A percentile compares a stretch with the other conserved stretches of the same genome.
These are phyloP conservation scores for Pituophis catenifer DNA, from an alignment of 2,113 vertebrate species.

Conservation along the genomic window DNA sequence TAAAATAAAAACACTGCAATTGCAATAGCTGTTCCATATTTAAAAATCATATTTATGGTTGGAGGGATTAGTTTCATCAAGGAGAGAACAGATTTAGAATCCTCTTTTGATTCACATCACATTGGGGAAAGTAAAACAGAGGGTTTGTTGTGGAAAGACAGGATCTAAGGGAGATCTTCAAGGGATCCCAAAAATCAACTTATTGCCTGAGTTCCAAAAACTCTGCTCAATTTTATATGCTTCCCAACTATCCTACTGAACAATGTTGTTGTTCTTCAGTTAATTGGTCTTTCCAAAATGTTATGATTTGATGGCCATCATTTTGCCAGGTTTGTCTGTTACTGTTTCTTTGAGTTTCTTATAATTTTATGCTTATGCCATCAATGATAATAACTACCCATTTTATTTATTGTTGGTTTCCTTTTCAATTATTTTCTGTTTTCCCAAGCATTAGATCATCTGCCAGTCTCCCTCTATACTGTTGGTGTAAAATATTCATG, in stretches of 20 bases:
- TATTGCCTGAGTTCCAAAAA: background rate
- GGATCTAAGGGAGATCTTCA: background rate
- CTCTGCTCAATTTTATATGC: background rate
- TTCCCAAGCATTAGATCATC: background rate
- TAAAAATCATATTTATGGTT: background rate
- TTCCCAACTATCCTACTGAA: background rate
- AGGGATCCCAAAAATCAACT: background rate
- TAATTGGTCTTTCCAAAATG: background rate
- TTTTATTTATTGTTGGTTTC: background rate
- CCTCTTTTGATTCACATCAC: background rate
- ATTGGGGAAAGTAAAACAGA: background rate
- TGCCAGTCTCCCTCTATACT: background rate
- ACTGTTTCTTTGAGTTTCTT: background rate
- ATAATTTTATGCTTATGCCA: background rate
- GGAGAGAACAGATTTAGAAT: background rate
- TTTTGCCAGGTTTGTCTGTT: background rate
- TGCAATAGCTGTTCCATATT: background rate
- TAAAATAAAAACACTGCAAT: background rate
- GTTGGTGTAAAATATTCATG: background rate
- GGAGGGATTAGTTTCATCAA: background rate
- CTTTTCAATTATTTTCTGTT: background rate
- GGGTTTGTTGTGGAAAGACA: background rate
- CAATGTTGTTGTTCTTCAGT: background rate
- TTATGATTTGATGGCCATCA: background rate
- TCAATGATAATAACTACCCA: background rate